Percentiles rank a stretch among this genome's conserved stretches.
Evolutionary conservation across 2,888 invertebrate species (phyloP).

Genomic region (Cerastoderma edule): DNA sequence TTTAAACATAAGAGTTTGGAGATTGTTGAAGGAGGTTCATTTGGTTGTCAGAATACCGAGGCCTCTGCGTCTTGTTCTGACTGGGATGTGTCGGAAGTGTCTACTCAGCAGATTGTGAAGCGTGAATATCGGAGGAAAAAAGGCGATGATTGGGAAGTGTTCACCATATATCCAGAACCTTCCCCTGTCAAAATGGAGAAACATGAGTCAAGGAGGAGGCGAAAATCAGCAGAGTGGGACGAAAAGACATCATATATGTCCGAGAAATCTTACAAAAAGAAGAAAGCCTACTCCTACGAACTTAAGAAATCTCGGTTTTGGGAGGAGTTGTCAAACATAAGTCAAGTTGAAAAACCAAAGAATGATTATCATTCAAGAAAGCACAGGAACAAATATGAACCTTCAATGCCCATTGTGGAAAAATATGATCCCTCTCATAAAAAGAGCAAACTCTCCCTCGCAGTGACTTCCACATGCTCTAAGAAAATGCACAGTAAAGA

Average conservation of each 20-base stretch:
- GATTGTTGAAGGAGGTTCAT: conserved; percentile 26
- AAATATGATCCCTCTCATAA: conserved; percentile 49
- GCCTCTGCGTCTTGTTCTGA: conserved; percentile 48
- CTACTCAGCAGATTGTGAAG: conserved; percentile 37
- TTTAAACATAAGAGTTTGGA: conserved; percentile 22
- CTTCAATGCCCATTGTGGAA: conserved; percentile 52
- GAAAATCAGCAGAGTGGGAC: conserved; percentile 58
- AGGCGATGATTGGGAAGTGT: conserved; percentile 58
- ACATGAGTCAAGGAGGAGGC: conserved; percentile 43
- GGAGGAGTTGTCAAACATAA: conserved; percentile 56
- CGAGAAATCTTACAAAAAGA: conserved; percentile 34
- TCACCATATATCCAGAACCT: conserved; percentile 59
- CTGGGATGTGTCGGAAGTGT: conserved; percentile 52
- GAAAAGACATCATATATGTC: conserved; percentile 33
- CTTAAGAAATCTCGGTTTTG: conserved; percentile 52
- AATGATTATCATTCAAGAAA: conserved; percentile 46
- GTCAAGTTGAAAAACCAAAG: conserved; percentile 42
- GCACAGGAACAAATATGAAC: conserved; percentile 53
- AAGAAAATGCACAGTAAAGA: conserved; percentile 52
- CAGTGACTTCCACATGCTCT: conserved; percentile 57
- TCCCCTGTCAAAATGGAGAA: conserved; percentile 36
- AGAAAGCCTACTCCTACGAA: conserved; percentile 61
- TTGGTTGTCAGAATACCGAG: conserved; percentile 31
- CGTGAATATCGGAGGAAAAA: conserved; percentile 45
- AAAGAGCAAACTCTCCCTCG: conserved; percentile 34